Conservation (phyloP, 2,113 vertebrate species). For the Myotis davidii region DNA sequence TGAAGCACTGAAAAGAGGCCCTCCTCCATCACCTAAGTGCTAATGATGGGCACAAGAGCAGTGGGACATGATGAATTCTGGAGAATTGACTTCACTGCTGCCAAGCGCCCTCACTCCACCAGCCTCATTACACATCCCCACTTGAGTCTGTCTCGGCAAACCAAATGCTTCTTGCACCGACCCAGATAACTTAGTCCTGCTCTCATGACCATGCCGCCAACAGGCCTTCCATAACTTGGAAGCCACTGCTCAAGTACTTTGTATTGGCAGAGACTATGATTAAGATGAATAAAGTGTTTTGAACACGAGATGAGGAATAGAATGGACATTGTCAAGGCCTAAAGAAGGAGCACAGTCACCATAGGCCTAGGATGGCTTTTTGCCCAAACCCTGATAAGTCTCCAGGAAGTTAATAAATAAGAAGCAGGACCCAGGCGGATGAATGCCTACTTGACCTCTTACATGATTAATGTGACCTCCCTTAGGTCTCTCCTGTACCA, state of each 20-base stretch:
- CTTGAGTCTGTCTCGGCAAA: background rate
- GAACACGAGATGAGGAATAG: background rate
- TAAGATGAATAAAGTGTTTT: background rate
- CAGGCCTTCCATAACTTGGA: background rate
- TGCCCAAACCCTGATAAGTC: background rate
- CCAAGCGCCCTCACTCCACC: background rate
- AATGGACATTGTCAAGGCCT: background rate
- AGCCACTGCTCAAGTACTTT: background rate
- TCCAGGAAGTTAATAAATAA: background rate
- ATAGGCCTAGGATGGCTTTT: background rate
- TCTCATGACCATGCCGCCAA: background rate
- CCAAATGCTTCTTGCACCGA: background rate
- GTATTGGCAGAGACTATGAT: rapidly evolving
- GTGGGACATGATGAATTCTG: rapidly evolving
- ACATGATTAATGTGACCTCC: background rate
- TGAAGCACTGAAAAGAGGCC: background rate
- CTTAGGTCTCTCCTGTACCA: background rate
- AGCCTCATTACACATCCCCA: background rate
- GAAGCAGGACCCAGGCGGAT: background rate
- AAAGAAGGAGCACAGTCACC: background rate
- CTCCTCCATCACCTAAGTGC: background rate
- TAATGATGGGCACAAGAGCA: background rate
- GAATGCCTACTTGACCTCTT: background rate
- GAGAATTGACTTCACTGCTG: background rate
- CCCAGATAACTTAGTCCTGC: background rate